Percentiles rank a stretch among this genome's conserved stretches.
Evolutionary conservation across 2,113 vertebrate species (phyloP).

Genomic region (Muscicapa adusta): DNA sequence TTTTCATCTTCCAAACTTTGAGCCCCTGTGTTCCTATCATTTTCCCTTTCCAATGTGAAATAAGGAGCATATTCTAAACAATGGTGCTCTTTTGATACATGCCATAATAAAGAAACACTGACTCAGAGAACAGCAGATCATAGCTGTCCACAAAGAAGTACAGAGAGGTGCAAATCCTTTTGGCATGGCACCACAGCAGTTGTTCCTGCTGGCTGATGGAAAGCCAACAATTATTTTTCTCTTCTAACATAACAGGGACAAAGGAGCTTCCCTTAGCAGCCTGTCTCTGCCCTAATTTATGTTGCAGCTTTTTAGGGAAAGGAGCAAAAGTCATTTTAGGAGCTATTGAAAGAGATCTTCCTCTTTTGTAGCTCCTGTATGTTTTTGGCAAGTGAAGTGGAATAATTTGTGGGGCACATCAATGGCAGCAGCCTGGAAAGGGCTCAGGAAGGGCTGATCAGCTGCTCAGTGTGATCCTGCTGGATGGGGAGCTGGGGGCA

Average conservation of each 20-base stretch:
- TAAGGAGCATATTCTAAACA: slow-evolving; percentile 62
- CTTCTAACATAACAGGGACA: slow-evolving; percentile 28
- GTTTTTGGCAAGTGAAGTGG: slow-evolving; percentile 13
- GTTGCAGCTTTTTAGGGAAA: slow-evolving; percentile 39
- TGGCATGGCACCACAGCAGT: slow-evolving; percentile 34
- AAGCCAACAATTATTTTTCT: slow-evolving; percentile 58
- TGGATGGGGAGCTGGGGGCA: neutral
- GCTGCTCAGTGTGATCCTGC: neutral
- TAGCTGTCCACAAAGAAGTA: slow-evolving; percentile 46
- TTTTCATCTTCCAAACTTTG: slow-evolving; percentile 64
- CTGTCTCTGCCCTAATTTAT: slow-evolving; percentile 34
- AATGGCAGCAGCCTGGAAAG: neutral
- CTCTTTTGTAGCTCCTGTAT: neutral
- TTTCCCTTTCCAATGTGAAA: slow-evolving; percentile 17
- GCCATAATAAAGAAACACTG: slow-evolving; percentile 33
- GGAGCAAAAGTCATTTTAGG: slow-evolving; percentile 52
- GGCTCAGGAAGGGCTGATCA: neutral
- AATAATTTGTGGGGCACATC: slow-evolving; percentile 15
- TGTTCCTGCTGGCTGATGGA: slow-evolving; percentile 35
- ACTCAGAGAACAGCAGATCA: slow-evolving; percentile 45
- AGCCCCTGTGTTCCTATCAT: slow-evolving; percentile 41
- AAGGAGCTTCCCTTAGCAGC: slow-evolving; percentile 28
- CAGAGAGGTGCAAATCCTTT: slow-evolving; percentile 55
- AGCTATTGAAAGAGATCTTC: neutral
- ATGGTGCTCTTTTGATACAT: slow-evolving; percentile 47